A percentile compares a stretch with the other conserved stretches of the same genome.
These are phyloP conservation scores for Conomelus anceps DNA, from an alignment of 2,888 invertebrate genomes.

Conservation along the genomic window DNA sequence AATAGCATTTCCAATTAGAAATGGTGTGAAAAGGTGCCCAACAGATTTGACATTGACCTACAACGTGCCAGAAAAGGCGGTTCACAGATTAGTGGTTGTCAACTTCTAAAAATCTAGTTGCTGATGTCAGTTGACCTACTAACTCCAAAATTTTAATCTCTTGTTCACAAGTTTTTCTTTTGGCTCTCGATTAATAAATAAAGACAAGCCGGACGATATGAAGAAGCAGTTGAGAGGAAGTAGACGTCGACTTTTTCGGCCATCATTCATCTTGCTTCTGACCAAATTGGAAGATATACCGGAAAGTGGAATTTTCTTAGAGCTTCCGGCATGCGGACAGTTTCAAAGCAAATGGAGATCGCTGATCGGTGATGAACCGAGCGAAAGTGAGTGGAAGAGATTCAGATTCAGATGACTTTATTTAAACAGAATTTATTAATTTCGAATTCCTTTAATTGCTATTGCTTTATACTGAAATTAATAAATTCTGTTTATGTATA, in stretches of 20 bases:
- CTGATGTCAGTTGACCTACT: neutral
- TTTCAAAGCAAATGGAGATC: neutral
- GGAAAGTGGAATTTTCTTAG: neutral
- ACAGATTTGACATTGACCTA: neutral
- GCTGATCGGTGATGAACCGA: neutral
- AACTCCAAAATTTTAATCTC: neutral
- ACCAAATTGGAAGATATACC: neutral
- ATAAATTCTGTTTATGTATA: no score
- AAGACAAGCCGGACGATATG: neutral
- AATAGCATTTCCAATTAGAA: neutral
- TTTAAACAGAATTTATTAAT: no score
- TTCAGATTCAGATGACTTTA: no score
- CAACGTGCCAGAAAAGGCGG: neutral
- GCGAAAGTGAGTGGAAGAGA: neutral
- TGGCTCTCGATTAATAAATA: neutral
- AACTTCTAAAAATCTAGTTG: neutral
- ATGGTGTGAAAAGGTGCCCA: neutral
- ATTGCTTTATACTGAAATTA: no score
- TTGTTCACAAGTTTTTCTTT: neutral
- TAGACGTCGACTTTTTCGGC: neutral
- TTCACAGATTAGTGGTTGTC: neutral
- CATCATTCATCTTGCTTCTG: neutral
- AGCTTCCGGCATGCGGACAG: neutral
- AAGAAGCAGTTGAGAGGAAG: neutral
- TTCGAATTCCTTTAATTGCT: no score